These are phyloP conservation scores for Noctua janthe DNA, from an alignment of 2,888 invertebrate genomes.

Conservation along the genomic window DNA sequence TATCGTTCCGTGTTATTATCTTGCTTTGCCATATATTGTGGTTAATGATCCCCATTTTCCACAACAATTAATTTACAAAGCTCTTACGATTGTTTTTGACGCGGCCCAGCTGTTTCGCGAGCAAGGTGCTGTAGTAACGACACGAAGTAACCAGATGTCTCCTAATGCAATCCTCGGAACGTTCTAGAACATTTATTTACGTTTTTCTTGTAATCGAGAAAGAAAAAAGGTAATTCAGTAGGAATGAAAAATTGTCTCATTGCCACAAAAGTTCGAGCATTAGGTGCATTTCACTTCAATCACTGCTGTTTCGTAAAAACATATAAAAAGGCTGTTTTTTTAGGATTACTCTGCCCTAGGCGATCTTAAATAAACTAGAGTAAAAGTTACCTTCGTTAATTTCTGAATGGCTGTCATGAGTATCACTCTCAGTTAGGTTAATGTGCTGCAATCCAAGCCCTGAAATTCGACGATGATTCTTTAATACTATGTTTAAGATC, in stretches of 20 bases:
- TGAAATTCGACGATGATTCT: conserved; percentile 19
- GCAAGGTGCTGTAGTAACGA: conserved; percentile 77
- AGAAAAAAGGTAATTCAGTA: background rate
- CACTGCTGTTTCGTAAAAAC: background rate
- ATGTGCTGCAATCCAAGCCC: conserved; percentile 10
- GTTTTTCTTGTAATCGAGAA: background rate
- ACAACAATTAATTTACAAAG: background rate
- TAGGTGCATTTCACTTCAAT: background rate
- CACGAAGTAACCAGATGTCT: conserved; percentile 74
- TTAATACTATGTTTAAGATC: background rate
- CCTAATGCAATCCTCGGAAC: conserved; percentile 66
- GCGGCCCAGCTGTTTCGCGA: conserved; percentile 74
- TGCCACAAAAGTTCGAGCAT: background rate
- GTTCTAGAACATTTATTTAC: conserved; percentile 20
- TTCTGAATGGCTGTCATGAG: conserved; percentile 12
- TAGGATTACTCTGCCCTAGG: background rate
- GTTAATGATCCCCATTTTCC: background rate
- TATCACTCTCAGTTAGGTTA: conserved; percentile 6
- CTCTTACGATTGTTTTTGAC: conserved; percentile 77
- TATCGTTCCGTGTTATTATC: background rate
- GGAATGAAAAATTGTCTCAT: background rate
- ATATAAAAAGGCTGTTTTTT: background rate
- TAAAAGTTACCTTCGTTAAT: conserved; percentile 35
- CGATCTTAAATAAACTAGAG: conserved; percentile 7
- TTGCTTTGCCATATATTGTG: background rate